Base-by-base conservation (phyloP, 2,113 vertebrate genomes). In the Alligator mississippiensis region DNA sequence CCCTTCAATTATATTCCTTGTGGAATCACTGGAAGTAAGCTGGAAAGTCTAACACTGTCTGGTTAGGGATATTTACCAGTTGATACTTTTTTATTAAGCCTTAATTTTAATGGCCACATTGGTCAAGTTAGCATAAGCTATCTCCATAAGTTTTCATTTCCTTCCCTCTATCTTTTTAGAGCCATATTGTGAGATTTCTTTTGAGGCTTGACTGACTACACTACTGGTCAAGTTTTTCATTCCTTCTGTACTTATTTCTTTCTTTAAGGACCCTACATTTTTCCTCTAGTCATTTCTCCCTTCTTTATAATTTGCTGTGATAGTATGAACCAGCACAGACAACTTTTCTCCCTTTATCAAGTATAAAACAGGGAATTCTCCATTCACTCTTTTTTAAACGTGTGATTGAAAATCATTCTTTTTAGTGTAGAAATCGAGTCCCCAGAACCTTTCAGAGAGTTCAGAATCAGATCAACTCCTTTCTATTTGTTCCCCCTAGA, bases 111-210 rank as follows among this genome's bases (percentile, higher is more conserved):
- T 19, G 30, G 27, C 58, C 70, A 62, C 25, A 27, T 38, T 28
- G 30, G 57, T 18, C 25, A 22, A 19, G 28, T 61, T 86, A 54
- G 12, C 68, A 59, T 64, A 57, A 63, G 30, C 38, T 47, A 14
- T 9, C 72, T 24, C 30, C 1, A 10, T 15, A 34, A 1, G 0
- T 21, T 8, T 1, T 38, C 72, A 62, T 74, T 19, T 47, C 6
- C 54, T 78, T 2, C 0, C 4, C 59, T 4, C 15, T 68, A 25
- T 28, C 57, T 14, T n/a, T 3, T 11, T 0, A 0, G 4, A 59
- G 47, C 47, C 25, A 18, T 11, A 21, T 13, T 0, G 9, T 1
- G 0, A 54, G 22, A 27, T 2, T 80, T 55, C 4, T 12, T 14
- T 22, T 4, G 1, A 28, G n/a, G 11, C 30, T 1, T 27, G 16